Conservation (phyloP, 2,797 vertebrate genomes). For the Malacoctenus gilli region DNA sequence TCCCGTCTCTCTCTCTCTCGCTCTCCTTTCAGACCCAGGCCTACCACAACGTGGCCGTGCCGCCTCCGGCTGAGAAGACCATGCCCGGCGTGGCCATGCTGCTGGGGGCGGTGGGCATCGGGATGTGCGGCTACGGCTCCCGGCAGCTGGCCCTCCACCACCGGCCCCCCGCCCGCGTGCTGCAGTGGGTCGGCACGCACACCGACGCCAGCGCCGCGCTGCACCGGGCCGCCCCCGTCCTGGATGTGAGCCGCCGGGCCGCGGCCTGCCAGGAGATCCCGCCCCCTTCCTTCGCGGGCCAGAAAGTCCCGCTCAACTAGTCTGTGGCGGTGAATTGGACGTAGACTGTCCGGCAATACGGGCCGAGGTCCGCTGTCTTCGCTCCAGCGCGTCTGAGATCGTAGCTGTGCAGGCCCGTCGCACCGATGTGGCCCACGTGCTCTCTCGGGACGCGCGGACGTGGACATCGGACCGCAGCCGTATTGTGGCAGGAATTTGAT, state of each 20-base stretch:
- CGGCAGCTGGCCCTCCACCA: slow-evolving; percentile 78
- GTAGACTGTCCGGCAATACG: slow-evolving; percentile 5
- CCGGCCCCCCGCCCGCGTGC: slow-evolving; percentile 73
- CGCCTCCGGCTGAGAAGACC: slow-evolving; percentile 51
- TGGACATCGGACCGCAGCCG: slow-evolving; percentile 43
- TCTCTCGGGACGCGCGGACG: slow-evolving; percentile 60
- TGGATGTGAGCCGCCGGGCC: slow-evolving; percentile 44
- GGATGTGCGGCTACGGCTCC: slow-evolving; percentile 81
- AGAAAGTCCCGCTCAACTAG: slow-evolving; percentile 62
- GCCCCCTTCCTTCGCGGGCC: slow-evolving; percentile 59
- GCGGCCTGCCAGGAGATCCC: slow-evolving; percentile 59
- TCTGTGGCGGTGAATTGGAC: slow-evolving; percentile 2
- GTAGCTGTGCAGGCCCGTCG: slow-evolving; percentile 74
- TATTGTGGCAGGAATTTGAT: slow-evolving; percentile 13
- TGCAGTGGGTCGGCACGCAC: slow-evolving; percentile 69
- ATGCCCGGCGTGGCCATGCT: slow-evolving; percentile 72
- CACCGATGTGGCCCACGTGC: slow-evolving; percentile 69
- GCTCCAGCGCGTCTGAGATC: slow-evolving; percentile 46
- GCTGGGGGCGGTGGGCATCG: slow-evolving; percentile 77
- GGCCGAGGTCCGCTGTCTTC: slow-evolving; percentile 37
- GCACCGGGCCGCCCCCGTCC: slow-evolving; percentile 42
- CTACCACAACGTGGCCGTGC: slow-evolving; percentile 59
- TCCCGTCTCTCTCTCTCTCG: too few relatives aligned
- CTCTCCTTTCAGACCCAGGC: slow-evolving; percentile 71
- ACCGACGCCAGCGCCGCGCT: slow-evolving; percentile 46